Evolutionary conservation across 2,797 vertebrate genomes (phyloP).

Genomic region (Sus cebifrons): DNA sequence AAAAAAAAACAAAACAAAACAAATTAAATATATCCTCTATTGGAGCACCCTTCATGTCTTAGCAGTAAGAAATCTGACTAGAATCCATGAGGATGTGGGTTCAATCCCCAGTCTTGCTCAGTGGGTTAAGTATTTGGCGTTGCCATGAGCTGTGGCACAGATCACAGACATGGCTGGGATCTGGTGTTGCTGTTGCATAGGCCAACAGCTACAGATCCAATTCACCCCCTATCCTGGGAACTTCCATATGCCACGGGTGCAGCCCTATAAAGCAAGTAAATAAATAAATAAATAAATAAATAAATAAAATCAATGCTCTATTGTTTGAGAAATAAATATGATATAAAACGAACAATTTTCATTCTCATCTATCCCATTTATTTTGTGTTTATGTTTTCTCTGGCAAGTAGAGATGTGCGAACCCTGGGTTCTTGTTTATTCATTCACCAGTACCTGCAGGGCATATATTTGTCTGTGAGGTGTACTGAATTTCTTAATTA

Average conservation of each 20-base stretch:
- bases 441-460: neutral
- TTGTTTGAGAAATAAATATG: neutral
- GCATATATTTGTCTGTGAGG: neutral
- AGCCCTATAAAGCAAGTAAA: too few species aligned
- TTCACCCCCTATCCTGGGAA: too few species aligned
- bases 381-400: neutral
- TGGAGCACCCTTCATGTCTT: too few species aligned
- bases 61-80: too few species aligned
- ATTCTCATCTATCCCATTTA: neutral
- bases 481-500: neutral
- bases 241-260: too few species aligned
- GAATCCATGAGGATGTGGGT: too few species aligned
- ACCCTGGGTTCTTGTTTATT: neutral
- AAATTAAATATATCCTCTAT: neutral
- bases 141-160: too few species aligned
- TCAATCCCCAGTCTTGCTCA: too few species aligned
- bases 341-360: neutral
- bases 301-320: neutral
- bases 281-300: neutral
- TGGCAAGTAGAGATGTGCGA: neutral
- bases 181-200: too few species aligned
- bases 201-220: too few species aligned
- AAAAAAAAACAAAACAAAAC: neutral
- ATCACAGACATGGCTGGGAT: too few species aligned
- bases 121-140: too few species aligned